Evolutionary conservation across 2,797 vertebrate species (phyloP), one percentile per base, ranked within the genome.

Genomic region (Sternotherus odoratus): DNA sequence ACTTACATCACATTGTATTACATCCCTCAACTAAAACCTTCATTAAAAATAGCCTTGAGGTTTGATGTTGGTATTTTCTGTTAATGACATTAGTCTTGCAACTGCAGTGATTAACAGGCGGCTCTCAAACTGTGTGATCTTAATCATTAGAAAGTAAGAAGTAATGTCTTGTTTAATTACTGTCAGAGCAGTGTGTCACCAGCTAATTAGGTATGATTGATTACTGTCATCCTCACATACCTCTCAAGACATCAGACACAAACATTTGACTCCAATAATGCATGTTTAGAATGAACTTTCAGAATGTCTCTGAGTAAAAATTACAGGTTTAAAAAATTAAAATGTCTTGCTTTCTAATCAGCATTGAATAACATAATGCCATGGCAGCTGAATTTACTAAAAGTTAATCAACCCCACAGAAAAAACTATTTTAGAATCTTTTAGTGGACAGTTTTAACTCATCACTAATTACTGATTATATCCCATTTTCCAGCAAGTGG

Each of bases 161-260:
- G 46, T 96, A 95, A 94, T 88, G 87, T 95, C 90, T 93, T 92
- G 74, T 90, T 96, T 97, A 97, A 97, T 97, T 98, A 97, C 89
- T 95, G 85, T 87, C 91, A 89, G 85, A 86, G 89, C 81, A 94
- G 72, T 89, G 54, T 92, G 90, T 97, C 94, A 97, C 86, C 49
- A 91, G 60, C 88, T 96, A 97, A 97, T 97, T 96, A 96, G 80
- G 80, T 92, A 94, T 96, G 96, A 98, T 95, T 95, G 95, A 97
- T 97, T 96, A 94, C 87, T 97, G 94, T 95, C 96, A 95, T 91
- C 81, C 77, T 92, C 75, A 86, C 91, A 77, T 36, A 83, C 79
- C 84, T 94, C 92, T 96, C 83, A 93, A 94, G 94, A 93, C 60
- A 95, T 86, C 69, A 95, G 77, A 95, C 48, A 63, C 36, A 96